Evolutionary conservation across 2,888 invertebrate species (phyloP), one percentile per base, ranked within the genome.

Genomic region (Athalia circularis): DNA sequence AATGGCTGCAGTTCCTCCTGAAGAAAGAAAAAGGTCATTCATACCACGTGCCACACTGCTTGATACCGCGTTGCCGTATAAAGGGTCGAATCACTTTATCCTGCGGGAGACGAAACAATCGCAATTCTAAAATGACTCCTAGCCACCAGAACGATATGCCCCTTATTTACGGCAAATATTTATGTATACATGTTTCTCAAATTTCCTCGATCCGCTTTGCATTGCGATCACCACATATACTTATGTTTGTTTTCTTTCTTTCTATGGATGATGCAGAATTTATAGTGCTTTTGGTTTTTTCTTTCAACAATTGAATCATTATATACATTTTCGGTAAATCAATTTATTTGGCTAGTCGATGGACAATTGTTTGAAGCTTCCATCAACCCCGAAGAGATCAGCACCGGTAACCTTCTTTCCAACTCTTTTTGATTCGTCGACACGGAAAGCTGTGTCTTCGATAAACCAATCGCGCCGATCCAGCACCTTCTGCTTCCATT

Each of bases 331-430:
- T 91, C 91, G 85, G 91, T 91, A 91, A 92, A 92, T 83, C 85
- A 87, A 89, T 82, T 81, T 84, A 84, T 43, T 13, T 64, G 29
- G 29, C 90, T 90, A 93, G 89, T 93, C 92, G 11, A 92, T 89
- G 82, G 91, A 90, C 62, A 93, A 86, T 86, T 91, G 90, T 80
- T 92, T 88, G 84, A 92, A 93, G 59, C 92, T 92, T 6, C 92
- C 92, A 77, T 92, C 92, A 5, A 92, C 86, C 8, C 93, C 93
- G 81, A 93, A 93, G 82, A 93, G 87, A 29, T 91, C 91, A 77
- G 92, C 91, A 15, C 92, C 89, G 54, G 92, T 92, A 85, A 91
- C 92, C 0, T 92, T 92, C 82, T 90, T 90, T 9, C 92, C 93
- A 8, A 91, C 91, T 81, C 93, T 88, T 84, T 91, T 91, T 70